phyloP scores from a whole-genome alignment of 2,888 invertebrate species.

The Eupelmus urozonus region DNA sequence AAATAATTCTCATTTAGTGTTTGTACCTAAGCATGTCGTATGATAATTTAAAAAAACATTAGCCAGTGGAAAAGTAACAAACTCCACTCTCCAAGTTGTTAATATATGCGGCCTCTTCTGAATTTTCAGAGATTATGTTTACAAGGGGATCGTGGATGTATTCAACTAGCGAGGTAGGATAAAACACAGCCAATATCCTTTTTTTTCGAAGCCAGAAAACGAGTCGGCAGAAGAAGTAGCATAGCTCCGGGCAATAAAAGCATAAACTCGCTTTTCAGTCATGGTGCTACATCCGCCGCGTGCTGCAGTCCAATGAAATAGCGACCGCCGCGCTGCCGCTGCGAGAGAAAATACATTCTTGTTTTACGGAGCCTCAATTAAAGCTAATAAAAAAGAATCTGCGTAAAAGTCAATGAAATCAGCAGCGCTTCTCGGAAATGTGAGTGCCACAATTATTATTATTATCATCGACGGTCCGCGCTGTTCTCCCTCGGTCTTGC shows the following conservation, averaged over 20 bases:
- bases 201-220: conserved; percentile 36
- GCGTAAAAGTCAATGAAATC: conserved; percentile 51
- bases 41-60: not conserved
- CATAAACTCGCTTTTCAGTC: conserved; percentile 67
- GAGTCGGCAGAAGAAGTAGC: conserved; percentile 31
- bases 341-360: conserved; percentile 64
- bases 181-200: conserved; percentile 13
- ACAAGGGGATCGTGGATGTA: not conserved
- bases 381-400: conserved; percentile 62
- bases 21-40: not conserved
- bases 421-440: conserved; percentile 62
- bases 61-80: not conserved
- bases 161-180: conserved; percentile 18
- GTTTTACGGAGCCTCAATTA: conserved; percentile 71
- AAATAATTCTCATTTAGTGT: no score
- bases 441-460: conserved; percentile 64
- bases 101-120: conserved; percentile 21
- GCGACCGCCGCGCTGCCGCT: not conserved
- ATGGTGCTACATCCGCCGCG: conserved; percentile 62
- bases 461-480: conserved; percentile 61
- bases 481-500: conserved; percentile 33
- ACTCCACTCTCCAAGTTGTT: not conserved
- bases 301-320: conserved; percentile 5
- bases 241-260: conserved; percentile 67
- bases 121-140: conserved; percentile 35